Base-by-base conservation (phyloP, 2,888 invertebrate genomes). In the Lymantria dispar region DNA sequence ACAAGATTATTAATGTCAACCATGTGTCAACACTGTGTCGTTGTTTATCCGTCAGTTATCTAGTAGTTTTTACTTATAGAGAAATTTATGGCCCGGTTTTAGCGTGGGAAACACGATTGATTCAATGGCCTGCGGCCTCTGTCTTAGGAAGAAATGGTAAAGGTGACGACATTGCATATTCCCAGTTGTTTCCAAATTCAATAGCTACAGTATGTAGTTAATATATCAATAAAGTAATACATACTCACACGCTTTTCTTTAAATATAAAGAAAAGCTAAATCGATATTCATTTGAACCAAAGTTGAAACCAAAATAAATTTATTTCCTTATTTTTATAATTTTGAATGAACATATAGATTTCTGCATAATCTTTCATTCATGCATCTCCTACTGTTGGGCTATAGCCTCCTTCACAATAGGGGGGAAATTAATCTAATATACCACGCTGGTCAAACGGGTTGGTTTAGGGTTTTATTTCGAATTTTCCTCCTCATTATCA, bases 231-330 rank as follows among this genome's bases (percentile, higher is more conserved):
- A 59, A 56, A 62, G 60, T 67, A 62, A 68, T 68, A 64, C 58
- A 52, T 56, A 60, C 65, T 80, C 81, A 63, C 85, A 86, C 84
- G 82, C 77, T 85, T 83, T 83, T 22, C 2, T 22, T 22, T 22
- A 22, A 22, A 22, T 5, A 5, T 5, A 22, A 2, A 3, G 5
- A 22, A 22, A 5, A 22, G 22, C 22, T 5, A 22, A 3, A 22
- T 22, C 5, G 5, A 22, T 22, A 22, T 22, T 22, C 2, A 22
- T 22, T 2, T 22, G 2, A 22, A 22, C 22, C 5, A 22, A n/a
- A n/a, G n/a, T n/a, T n/a, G n/a, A 22, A 22, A 22, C 22, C 22
- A 22, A 22, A 3, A 22, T 22, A 2, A 22, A 22, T 22, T 22
- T 22, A 2, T 3, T 22, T 22, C 5, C 5, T 22, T n/a, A n/a